phyloP scores from a whole-genome alignment of 2,797 vertebrate genomes.

The Simalia tracyae region DNA sequence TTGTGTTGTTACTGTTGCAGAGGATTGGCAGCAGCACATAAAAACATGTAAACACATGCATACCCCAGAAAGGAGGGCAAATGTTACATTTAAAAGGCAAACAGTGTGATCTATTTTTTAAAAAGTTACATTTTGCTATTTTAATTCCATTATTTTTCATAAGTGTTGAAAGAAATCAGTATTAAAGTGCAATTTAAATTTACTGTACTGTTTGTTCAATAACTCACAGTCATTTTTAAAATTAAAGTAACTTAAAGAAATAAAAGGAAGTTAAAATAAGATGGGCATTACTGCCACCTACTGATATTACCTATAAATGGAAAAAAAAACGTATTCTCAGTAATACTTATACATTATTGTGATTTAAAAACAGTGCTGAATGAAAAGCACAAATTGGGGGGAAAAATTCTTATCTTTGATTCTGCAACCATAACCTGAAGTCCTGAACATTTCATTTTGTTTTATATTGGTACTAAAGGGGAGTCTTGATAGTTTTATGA shows the following conservation, averaged over 20 bases:
- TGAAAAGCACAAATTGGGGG: not conserved
- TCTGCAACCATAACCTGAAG: not conserved
- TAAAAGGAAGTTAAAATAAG: not conserved
- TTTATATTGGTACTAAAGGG: not conserved
- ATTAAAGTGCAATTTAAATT: not conserved
- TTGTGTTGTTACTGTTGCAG: not conserved
- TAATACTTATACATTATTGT: not conserved
- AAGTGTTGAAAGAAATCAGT: not conserved
- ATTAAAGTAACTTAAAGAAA: not conserved
- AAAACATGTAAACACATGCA: not conserved
- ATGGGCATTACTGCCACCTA: not conserved
- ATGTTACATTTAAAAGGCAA: not conserved
- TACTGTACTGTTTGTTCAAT: not conserved
- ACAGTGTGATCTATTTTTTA: not conserved
- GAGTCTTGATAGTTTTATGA: not conserved
- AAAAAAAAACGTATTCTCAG: not conserved
- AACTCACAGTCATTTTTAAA: not conserved
- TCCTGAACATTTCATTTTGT: not conserved
- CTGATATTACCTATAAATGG: not conserved
- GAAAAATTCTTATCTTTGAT: not conserved
- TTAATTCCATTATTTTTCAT: not conserved
- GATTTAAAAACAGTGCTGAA: not conserved
- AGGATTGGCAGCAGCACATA: not conserved
- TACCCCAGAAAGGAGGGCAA: not conserved
- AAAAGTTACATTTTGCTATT: not conserved